These are phyloP conservation scores for Diprion similis DNA, from an alignment of 1,140 invertebrate genomes.

Conservation along the genomic window DNA sequence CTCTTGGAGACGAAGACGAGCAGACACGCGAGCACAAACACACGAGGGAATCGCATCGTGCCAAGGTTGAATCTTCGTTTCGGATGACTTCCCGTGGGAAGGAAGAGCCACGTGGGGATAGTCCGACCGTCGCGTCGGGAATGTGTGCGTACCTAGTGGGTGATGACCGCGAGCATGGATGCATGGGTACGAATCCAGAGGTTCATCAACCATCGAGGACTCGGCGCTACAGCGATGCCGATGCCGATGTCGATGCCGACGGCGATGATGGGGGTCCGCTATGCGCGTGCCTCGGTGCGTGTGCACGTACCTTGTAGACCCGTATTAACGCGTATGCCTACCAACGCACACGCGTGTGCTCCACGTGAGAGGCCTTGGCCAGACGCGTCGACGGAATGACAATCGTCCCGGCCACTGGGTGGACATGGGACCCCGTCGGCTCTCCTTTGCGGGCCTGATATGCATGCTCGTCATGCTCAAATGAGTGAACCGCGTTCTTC, in stretches of 20 bases:
- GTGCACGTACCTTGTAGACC: constrained; percentile 17
- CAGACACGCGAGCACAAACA: too few species aligned
- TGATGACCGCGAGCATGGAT: background rate
- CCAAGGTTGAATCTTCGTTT: constrained; percentile 4
- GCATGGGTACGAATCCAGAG: background rate
- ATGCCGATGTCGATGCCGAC: background rate
- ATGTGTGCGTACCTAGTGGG: background rate
- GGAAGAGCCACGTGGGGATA: background rate
- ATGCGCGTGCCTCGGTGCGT: constrained; percentile 5
- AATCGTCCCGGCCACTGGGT: constrained; percentile 55
- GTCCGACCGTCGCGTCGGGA: background rate
- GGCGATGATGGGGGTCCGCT: constrained; percentile 1
- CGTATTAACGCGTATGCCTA: constrained; percentile 10
- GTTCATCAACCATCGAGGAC: constrained; percentile 4
- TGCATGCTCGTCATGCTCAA: constrained; percentile 56
- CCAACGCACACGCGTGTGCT: constrained; percentile 4
- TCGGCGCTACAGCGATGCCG: background rate
- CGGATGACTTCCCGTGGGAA: background rate
- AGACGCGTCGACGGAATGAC: constrained; percentile 43
- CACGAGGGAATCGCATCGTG: too few species aligned
- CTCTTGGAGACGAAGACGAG: too few species aligned
- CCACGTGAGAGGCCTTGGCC: constrained; percentile 33
- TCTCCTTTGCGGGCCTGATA: constrained; percentile 51
- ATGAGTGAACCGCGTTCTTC: constrained; percentile 52
- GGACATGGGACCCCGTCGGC: constrained; percentile 49